Evolutionary conservation across 2,888 invertebrate species (phyloP).

Genomic region (Cristatella mucedo): DNA sequence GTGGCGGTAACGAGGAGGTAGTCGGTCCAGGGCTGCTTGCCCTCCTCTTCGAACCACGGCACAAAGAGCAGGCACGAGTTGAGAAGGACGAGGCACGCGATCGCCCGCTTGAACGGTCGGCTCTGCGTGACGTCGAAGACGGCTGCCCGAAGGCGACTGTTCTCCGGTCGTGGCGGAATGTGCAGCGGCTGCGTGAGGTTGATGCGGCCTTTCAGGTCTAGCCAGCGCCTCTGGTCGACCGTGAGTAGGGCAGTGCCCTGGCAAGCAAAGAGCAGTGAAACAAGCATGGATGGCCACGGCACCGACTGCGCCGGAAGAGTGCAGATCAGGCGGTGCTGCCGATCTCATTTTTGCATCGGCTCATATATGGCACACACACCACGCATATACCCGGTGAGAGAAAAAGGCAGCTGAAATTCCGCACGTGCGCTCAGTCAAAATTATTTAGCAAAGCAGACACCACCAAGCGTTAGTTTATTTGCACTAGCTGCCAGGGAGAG

Average conservation of each 20-base stretch:
- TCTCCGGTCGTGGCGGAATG: slow-evolving; percentile 72
- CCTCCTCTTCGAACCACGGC: slow-evolving; percentile 52
- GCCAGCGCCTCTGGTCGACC: slow-evolving; percentile 97
- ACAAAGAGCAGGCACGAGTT: slow-evolving; percentile 80
- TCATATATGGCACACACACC: too few species aligned
- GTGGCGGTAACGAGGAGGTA: slow-evolving; percentile 67
- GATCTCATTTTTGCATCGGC: too few species aligned
- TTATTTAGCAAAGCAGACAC: too few species aligned
- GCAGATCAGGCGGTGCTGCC: too few species aligned
- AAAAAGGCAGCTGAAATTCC: too few species aligned
- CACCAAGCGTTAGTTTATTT: too few species aligned
- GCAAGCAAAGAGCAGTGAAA: slow-evolving; percentile 12
- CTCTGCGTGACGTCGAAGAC: slow-evolving; percentile 97
- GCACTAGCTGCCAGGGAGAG: too few species aligned
- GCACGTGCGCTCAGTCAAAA: too few species aligned
- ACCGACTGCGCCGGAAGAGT: too few species aligned
- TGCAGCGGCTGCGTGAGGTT: slow-evolving; percentile 98
- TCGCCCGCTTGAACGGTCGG: slow-evolving; percentile 60
- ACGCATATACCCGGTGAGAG: too few species aligned
- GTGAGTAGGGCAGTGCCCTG: slow-evolving; percentile 87
- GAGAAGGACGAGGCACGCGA: slow-evolving; percentile 78
- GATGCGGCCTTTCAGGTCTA: slow-evolving; percentile 90
- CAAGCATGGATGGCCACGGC: too few species aligned
- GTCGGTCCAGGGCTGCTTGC: slow-evolving; percentile 51
- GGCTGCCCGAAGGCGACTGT: slow-evolving; percentile 67